Conservation (phyloP, 2,888 invertebrate genomes). For the Pristionchus entomophagus region DNA sequence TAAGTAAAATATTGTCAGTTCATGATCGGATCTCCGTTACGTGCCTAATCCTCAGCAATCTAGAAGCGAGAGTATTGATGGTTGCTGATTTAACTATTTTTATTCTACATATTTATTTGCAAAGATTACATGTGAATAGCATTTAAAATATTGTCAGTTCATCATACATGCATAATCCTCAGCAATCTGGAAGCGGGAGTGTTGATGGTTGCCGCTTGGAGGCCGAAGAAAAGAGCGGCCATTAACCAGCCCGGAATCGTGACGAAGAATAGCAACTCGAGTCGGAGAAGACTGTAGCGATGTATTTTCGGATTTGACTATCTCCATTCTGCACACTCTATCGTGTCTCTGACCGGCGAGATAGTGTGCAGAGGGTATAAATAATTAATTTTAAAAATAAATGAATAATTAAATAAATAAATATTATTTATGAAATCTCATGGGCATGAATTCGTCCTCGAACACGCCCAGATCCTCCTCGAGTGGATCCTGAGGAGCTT, state of each 20-base stretch:
- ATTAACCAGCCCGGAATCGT: neutral
- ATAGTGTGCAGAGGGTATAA: too few species aligned
- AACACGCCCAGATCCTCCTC: conserved; percentile 21
- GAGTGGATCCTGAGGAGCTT: too few species aligned
- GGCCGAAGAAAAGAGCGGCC: neutral
- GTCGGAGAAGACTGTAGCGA: neutral
- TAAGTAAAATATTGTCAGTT: too few species aligned
- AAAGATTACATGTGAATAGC: too few species aligned
- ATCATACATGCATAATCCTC: neutral
- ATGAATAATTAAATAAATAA: too few species aligned
- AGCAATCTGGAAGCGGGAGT: neutral
- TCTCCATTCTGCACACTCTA: neutral
- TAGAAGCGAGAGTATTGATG: neutral
- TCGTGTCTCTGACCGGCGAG: too few species aligned
- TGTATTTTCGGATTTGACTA: neutral
- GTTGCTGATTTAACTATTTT: neutral
- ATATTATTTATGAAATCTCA: neutral
- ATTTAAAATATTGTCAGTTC: too few species aligned
- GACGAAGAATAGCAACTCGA: conserved; percentile 26
- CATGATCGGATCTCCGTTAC: too few species aligned
- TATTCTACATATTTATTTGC: too few species aligned
- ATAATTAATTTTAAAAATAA: too few species aligned
- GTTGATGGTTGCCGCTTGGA: neutral
- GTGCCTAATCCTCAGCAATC: neutral
- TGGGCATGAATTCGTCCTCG: conserved; percentile 2